Evolutionary conservation across 1,140 invertebrate species (phyloP).

Genomic region (Ceratitis capitata): DNA sequence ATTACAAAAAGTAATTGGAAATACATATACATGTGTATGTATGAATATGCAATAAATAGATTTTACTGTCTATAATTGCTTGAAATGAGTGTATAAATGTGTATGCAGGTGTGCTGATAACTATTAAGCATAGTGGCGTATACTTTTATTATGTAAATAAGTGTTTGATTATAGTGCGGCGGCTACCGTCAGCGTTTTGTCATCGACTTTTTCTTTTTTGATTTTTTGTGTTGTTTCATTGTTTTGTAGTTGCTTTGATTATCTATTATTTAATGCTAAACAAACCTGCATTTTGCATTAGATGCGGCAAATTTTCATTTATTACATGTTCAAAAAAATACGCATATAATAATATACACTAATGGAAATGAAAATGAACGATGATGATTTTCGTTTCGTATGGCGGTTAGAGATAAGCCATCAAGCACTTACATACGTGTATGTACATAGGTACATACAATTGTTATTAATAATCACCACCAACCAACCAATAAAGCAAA

Average conservation of each 20-base stretch:
- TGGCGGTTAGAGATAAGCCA: not conserved
- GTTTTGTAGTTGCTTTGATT: no score
- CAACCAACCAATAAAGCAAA: not conserved
- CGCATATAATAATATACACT: not conserved
- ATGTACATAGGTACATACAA: no score
- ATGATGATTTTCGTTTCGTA: not conserved
- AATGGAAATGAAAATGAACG: slow-evolving; percentile 13
- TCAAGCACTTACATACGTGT: no score
- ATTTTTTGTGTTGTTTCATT: not conserved
- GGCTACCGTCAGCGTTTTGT: not conserved
- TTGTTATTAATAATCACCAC: not conserved
- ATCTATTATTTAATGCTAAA: not conserved
- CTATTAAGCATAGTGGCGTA: not conserved
- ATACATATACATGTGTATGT: no score
- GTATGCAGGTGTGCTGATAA: not conserved
- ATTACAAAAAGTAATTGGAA: not conserved
- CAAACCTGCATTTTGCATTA: not conserved
- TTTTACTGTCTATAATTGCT: not conserved
- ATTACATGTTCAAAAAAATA: not conserved
- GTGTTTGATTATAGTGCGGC: not conserved
- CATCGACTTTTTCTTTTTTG: no score
- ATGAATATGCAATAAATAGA: no score
- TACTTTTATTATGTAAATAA: slow-evolving; percentile 10
- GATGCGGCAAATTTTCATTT: not conserved
- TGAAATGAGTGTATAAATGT: not conserved